Evolutionary conservation across 2,797 vertebrate genomes (phyloP).

Genomic region (Chiroxiphia lanceolata): DNA sequence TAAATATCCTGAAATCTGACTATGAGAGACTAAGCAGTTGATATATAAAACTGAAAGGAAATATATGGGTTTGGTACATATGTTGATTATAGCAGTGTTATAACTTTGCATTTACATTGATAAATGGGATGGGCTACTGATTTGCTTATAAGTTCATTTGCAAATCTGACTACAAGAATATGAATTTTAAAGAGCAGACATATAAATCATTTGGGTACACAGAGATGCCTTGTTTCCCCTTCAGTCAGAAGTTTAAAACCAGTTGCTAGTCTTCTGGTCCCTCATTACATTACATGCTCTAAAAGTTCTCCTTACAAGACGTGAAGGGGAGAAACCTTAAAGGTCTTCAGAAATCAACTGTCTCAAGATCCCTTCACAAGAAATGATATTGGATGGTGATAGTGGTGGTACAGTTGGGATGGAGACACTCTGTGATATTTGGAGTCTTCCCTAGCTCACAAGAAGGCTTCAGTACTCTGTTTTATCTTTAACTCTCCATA

Average conservation of each 20-base stretch:
- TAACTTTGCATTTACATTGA: not conserved
- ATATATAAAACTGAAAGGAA: not conserved
- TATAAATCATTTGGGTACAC: not conserved
- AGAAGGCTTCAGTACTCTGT: not conserved
- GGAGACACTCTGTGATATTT: not conserved
- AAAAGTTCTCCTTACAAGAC: not conserved
- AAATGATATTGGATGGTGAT: not conserved
- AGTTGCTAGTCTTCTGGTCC: not conserved
- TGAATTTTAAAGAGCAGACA: not conserved
- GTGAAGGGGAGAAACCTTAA: not conserved
- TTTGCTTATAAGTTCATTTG: not conserved
- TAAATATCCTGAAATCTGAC: not conserved
- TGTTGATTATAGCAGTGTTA: not conserved
- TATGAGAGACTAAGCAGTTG: not conserved
- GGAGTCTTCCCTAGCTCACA: not conserved
- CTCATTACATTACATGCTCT: not conserved
- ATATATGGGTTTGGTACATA: not conserved
- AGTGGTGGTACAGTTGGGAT: not conserved
- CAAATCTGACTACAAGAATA: not conserved
- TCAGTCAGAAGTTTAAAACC: not conserved
- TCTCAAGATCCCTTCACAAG: not conserved
- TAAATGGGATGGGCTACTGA: not conserved
- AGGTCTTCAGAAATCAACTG: not conserved
- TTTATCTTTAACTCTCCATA: not conserved
- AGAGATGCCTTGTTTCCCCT: not conserved